These are phyloP conservation scores for Incurvaria masculella DNA, from an alignment of 2,888 invertebrate genomes.

Conservation along the genomic window DNA sequence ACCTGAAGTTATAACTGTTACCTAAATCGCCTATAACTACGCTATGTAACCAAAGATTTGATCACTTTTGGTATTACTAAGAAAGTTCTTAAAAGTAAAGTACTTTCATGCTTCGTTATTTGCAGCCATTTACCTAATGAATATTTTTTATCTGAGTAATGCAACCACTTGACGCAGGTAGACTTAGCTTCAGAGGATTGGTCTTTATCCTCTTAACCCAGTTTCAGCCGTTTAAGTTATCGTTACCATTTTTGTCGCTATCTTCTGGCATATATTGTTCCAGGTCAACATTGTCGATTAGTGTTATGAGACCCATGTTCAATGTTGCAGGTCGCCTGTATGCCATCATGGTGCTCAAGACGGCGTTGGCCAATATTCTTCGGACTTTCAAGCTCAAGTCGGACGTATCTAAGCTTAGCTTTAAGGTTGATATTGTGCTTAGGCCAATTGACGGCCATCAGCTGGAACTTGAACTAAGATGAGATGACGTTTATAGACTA, in stretches of 20 bases:
- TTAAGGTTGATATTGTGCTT: constrained; percentile 28
- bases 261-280: background rate
- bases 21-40: no score
- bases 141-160: background rate
- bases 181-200: background rate
- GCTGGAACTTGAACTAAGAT: constrained; percentile 23
- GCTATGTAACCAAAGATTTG: background rate
- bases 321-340: constrained; percentile 36
- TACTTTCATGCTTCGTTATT: no score
- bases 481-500: no score
- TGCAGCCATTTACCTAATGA: no score
- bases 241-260: no score
- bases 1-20: no score
- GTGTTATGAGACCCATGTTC: no score
- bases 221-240: no score
- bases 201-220: no score
- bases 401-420: constrained; percentile 23
- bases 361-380: constrained; percentile 26
- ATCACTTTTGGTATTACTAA: no score
- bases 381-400: constrained; percentile 27
- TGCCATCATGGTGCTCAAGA: constrained; percentile 32
- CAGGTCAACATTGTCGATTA: no score
- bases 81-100: background rate
- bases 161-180: background rate
- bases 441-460: constrained; percentile 25